Base-by-base conservation (phyloP, 2,888 invertebrate species). In the Cyaniris semiargus region DNA sequence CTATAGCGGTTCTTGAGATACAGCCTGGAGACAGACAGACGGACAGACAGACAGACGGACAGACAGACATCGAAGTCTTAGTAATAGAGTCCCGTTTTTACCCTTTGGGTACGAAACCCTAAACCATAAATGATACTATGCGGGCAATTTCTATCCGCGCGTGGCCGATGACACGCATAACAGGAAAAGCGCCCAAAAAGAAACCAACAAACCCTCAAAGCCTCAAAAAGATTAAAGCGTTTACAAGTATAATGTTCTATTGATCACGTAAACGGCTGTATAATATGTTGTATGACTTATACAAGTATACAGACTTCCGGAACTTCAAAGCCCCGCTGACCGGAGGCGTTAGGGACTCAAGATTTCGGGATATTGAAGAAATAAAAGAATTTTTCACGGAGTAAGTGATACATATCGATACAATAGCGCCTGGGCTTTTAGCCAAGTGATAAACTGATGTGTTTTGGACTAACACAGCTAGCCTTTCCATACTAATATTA, bases 281-380 rank as follows among this genome's bases (percentile, higher is more conserved):
- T 60, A 27, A 27, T 27, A 27, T n/a, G 21, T 48, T 48, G 15
- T 48, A 48, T 18, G 23, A 13, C 10, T 60, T 23, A 8, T 60
- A 53, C 18, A 58, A 58, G 60, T 23, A 60, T 60, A 10, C 21
- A 23, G 13, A 23, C 23, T 23, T 23, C 60, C 60, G 23, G 23
- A 23, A 23, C 23, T 60, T 60, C 60, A 60, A 60, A 60, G 23
- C n/a, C 8, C 13, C 6, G 6, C 58, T 23, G 60, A 60, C 60
- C 60, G 60, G 60, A 60, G 60, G 60, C 60, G 21, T 60, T 60
- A 23, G 60, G 60, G 10, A 60, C 60, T 21, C 58, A 10, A 58
- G 21, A 21, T 21, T 60, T 13, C 23, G 23, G 60, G 60, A 60
- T 60, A 60, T 23, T 21, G 60, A 60, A 4, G 4, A 3, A 21